Base-by-base conservation (phyloP, 2,888 invertebrate species). In the Trachelus iudaicus region DNA sequence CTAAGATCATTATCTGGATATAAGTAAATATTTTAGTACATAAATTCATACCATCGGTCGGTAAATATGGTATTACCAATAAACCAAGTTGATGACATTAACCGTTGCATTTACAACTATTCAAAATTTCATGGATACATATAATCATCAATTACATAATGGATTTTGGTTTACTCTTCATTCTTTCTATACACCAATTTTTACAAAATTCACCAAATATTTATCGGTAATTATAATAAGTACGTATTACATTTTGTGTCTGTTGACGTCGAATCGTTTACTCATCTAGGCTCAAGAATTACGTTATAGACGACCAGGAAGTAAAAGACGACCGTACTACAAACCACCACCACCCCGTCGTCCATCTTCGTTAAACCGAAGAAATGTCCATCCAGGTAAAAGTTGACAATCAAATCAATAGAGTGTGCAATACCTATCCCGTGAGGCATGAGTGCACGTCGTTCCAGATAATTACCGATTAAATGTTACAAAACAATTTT, bases 351-450 rank as follows among this genome's bases (percentile, higher is more conserved):
- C 84, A 30, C 77, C 81, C 30, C 79, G 88, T 71, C 83, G 85
- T 75, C 79, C 85, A 4, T 81, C 86, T 6, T 73, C 81, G 6
- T 79, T 84, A 31, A 91, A 91, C 79, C 82, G 91, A 78, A 85
- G 91, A 79, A 90, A 91, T 79, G 89, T 90, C 79, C 89, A 87
- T 73, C 81, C 88, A 81, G 91, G 91, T 91, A 78, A 56, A 56
- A 56, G 56, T 56, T 15, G 34, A 71, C 34, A 33, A 30, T 34
- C 6, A 31, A n/a, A 13, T 34, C 71, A 34, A 71, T 6, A 13
- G 23, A 31, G 30, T 34, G 31, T 3, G 33, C 33, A 15, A 31
- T 11, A 34, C 15, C n/a, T 34, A 11, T 33, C 3, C 71, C 31
- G 34, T 31, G 31, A 34, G 2, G 34, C 34, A 34, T 15, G 31